Conservation (phyloP, 2,888 invertebrate genomes). For the Molorchus minor region DNA sequence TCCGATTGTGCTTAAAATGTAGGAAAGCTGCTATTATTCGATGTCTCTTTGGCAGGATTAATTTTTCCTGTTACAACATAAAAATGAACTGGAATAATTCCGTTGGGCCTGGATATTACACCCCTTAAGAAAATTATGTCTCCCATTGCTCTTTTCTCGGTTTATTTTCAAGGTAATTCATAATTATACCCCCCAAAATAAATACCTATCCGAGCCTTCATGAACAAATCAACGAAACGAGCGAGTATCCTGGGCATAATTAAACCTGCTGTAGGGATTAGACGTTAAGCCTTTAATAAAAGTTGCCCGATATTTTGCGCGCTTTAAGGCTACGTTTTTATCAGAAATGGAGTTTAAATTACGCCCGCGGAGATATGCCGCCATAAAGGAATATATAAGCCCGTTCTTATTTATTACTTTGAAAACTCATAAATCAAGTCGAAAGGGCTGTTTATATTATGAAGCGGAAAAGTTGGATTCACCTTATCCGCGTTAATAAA, state of each 20-base stretch:
- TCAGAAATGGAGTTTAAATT: constrained; percentile 16
- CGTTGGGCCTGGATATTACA: too few relatives aligned
- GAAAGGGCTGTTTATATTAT: not conserved
- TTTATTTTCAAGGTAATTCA: too few relatives aligned
- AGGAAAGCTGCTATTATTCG: too few relatives aligned
- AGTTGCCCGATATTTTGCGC: not conserved
- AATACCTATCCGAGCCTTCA: too few relatives aligned
- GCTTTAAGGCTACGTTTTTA: constrained; percentile 1
- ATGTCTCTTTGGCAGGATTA: too few relatives aligned
- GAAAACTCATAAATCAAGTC: constrained; percentile 4
- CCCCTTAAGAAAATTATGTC: too few relatives aligned
- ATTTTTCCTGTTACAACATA: too few relatives aligned
- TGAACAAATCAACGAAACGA: not conserved
- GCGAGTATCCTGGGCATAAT: constrained; percentile 6
- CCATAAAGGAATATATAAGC: not conserved
- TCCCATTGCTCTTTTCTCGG: too few relatives aligned
- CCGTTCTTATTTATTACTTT: constrained; percentile 10
- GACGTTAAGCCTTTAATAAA: constrained; percentile 9
- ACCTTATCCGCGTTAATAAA: too few relatives aligned
- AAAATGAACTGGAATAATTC: too few relatives aligned
- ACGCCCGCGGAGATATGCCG: not conserved
- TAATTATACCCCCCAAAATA: too few relatives aligned
- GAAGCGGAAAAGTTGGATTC: not conserved
- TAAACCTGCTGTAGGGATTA: constrained; percentile 5
- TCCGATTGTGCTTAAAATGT: too few relatives aligned